Percentiles rank a stretch among this genome's conserved stretches.
Conservation (phyloP, 53 echinoderm and acorn worm species). For the Astropecten irregularis region DNA sequence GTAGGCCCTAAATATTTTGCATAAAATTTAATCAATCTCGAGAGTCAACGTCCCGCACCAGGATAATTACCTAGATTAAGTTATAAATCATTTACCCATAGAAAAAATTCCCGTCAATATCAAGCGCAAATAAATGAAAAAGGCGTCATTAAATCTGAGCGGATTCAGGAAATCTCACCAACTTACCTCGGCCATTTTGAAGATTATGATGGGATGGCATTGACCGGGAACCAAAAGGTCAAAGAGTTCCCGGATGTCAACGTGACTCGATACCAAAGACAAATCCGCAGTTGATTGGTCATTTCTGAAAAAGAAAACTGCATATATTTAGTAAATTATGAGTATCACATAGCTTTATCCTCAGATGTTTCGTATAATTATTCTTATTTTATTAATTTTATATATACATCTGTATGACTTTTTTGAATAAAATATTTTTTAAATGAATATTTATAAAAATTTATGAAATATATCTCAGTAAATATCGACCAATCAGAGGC, state of each 20-base stretch:
- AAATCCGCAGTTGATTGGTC: too few species aligned
- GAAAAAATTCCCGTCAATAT: neutral
- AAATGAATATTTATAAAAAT: too few species aligned
- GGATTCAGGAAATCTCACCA: slow-evolving; percentile 3
- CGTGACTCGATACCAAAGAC: too few species aligned
- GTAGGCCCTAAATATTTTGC: neutral
- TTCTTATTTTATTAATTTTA: too few species aligned
- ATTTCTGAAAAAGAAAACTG: too few species aligned
- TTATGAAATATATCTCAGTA: too few species aligned
- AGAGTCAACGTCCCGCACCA: neutral
- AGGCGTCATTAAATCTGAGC: neutral
- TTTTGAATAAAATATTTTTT: too few species aligned
- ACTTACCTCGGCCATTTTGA: slow-evolving; percentile 90
- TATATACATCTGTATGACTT: too few species aligned
- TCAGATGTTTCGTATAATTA: too few species aligned
- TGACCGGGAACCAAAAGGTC: slow-evolving; percentile 54
- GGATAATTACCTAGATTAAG: neutral
- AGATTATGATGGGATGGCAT: slow-evolving; percentile 85
- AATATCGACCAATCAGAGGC: neutral
- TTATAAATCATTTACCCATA: neutral
- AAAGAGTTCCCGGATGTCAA: slow-evolving; percentile 71
- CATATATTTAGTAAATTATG: too few species aligned
- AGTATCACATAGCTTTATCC: too few species aligned
- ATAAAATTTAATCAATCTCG: neutral
- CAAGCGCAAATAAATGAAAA: neutral